These are phyloP conservation scores for Ceratoteleas bidentatus DNA, from an alignment of 1,140 invertebrate species.

Conservation along the genomic window DNA sequence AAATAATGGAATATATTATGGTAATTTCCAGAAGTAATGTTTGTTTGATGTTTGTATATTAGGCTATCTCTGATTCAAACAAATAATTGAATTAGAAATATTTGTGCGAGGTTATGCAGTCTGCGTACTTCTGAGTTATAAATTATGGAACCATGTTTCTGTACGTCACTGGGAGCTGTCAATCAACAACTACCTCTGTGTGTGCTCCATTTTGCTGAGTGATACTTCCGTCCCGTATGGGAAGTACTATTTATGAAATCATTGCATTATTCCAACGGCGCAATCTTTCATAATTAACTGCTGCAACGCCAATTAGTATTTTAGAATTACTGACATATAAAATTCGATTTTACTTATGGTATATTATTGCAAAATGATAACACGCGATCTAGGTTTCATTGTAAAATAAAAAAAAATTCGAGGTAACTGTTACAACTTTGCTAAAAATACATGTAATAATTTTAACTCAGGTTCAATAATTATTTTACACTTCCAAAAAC, in stretches of 20 bases:
- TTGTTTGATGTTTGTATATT: not conserved
- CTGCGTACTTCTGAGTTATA: not conserved
- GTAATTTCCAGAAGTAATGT: no score
- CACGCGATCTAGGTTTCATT: not conserved
- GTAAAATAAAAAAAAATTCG: not conserved
- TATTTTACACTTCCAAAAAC: no score
- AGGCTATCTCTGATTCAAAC: not conserved
- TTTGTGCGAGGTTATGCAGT: not conserved
- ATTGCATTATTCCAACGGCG: slow-evolving; percentile 27
- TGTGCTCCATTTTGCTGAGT: slow-evolving; percentile 43
- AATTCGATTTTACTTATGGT: not conserved
- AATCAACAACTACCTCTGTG: slow-evolving; percentile 25
- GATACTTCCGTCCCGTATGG: slow-evolving; percentile 41
- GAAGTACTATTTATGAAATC: slow-evolving; percentile 43
- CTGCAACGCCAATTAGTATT: slow-evolving; percentile 6
- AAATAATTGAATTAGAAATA: not conserved
- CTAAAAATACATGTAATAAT: no score
- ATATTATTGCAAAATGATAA: no score
- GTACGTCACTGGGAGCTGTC: slow-evolving; percentile 14
- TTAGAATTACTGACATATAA: slow-evolving; percentile 1
- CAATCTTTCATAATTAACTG: slow-evolving; percentile 27
- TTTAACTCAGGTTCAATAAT: no score
- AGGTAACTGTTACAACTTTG: no score
- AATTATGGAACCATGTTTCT: slow-evolving; percentile 7
- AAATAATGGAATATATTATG: no score